A percentile compares a stretch with the other conserved stretches of the same genome.
Conservation (phyloP, 2,797 vertebrate species). For the Buphagus erythrorhynchus region DNA sequence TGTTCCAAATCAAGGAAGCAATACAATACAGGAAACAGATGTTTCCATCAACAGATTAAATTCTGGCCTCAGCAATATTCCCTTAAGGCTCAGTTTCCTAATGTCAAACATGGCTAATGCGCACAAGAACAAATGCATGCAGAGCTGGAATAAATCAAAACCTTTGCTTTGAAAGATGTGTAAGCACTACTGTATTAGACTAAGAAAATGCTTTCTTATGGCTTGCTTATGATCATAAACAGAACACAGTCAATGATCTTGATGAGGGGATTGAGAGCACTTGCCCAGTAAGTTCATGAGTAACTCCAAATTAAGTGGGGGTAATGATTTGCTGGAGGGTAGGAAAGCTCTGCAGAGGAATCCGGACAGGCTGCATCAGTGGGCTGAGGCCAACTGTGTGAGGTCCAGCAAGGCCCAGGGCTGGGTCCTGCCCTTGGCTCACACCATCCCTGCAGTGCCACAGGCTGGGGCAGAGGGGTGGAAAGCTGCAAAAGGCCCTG, state of each 20-base stretch:
- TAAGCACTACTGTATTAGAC: background rate
- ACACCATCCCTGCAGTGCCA: background rate
- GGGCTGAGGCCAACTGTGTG: background rate
- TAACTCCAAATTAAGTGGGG: background rate
- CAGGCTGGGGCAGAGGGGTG: background rate
- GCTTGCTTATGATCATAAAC: background rate
- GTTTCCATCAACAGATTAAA: slow-evolving; percentile 41
- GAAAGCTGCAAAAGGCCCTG: background rate
- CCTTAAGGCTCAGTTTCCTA: background rate
- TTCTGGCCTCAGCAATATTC: background rate
- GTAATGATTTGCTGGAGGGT: background rate
- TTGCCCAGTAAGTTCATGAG: background rate
- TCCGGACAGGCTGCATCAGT: background rate
- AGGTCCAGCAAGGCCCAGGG: background rate
- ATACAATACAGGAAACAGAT: slow-evolving; percentile 52
- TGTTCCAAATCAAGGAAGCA: slow-evolving; percentile 40
- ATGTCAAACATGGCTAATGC: background rate
- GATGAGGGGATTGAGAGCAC: background rate
- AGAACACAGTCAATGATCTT: background rate
- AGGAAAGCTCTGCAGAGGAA: background rate
- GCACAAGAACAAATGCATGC: background rate
- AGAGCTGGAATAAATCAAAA: background rate
- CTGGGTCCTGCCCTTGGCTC: background rate
- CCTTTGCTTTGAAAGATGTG: background rate
- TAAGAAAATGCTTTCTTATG: background rate